Evolutionary conservation across 2,797 vertebrate genomes (phyloP).

Genomic region (Coregonus ussuriensis): DNA sequence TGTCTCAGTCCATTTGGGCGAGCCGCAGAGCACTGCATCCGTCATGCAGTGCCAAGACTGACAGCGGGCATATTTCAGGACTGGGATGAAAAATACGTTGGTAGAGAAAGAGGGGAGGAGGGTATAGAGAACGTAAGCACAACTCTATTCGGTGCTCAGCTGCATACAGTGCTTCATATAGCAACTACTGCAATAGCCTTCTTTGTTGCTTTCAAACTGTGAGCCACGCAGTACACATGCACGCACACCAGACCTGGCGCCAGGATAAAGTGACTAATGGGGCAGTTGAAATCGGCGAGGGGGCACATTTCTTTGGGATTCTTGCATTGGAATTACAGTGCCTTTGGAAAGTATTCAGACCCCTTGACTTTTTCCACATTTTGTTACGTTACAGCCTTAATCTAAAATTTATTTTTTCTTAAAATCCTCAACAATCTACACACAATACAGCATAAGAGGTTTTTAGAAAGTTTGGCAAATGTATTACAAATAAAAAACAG

Average conservation of each 20-base stretch:
- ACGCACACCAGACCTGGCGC: not conserved
- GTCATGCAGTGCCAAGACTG: slow-evolving; percentile 38
- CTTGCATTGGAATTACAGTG: too few relatives aligned
- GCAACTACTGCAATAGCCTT: not conserved
- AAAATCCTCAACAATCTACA: too few relatives aligned
- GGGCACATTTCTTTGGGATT: too few relatives aligned
- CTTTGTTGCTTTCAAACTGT: not conserved
- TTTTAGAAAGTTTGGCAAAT: too few relatives aligned
- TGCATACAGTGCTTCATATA: not conserved
- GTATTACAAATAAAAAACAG: too few relatives aligned
- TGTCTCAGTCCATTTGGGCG: slow-evolving; percentile 49
- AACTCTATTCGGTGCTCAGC: not conserved
- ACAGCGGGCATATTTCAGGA: slow-evolving; percentile 36
- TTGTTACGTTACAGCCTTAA: too few relatives aligned
- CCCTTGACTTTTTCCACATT: too few relatives aligned
- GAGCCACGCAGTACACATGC: slow-evolving; percentile 1
- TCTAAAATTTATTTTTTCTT: too few relatives aligned
- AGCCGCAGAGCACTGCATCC: slow-evolving; percentile 44
- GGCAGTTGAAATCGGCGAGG: too few relatives aligned
- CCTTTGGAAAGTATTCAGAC: too few relatives aligned
- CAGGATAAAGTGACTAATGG: too few relatives aligned
- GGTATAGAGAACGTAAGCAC: not conserved
- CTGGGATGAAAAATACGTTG: not conserved
- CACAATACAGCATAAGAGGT: too few relatives aligned
- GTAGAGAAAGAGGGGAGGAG: slow-evolving; percentile 10